A percentile compares a stretch with the other conserved stretches of the same genome.
phyloP scores from a whole-genome alignment of 1,140 invertebrate species.

The Aphelinus certus region DNA sequence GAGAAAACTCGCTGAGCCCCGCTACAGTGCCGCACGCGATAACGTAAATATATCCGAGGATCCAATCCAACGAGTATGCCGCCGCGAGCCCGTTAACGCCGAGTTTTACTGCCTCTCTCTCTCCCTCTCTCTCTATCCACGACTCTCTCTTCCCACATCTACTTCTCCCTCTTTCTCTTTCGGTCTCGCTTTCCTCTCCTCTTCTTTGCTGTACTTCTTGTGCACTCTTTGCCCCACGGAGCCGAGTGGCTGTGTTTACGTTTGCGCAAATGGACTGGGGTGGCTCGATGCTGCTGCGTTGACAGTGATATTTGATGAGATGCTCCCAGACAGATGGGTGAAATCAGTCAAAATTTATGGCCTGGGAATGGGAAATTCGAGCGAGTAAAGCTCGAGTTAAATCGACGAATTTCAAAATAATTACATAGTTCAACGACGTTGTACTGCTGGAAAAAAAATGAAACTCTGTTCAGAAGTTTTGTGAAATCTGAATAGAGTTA shows the following conservation, averaged over 20 bases:
- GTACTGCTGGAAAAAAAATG: too few relatives aligned
- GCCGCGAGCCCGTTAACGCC: slow-evolving; percentile 20
- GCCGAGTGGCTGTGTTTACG: too few relatives aligned
- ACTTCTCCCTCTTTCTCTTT: slow-evolving; percentile 28
- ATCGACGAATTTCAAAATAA: too few relatives aligned
- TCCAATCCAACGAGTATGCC: slow-evolving; percentile 25
- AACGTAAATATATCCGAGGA: slow-evolving; percentile 35
- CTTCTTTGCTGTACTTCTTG: slow-evolving; percentile 16
- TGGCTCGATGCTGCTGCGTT: too few relatives aligned
- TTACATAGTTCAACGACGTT: neutral
- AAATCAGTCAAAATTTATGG: too few relatives aligned
- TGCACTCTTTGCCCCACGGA: neutral
- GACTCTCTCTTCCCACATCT: slow-evolving; percentile 24
- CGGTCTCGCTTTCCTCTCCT: slow-evolving; percentile 14
- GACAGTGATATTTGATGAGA: too few relatives aligned
- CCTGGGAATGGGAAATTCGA: too few relatives aligned
- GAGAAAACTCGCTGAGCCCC: neutral
- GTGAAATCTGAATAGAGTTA: too few relatives aligned
- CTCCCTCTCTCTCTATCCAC: neutral
- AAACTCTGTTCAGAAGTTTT: too few relatives aligned
- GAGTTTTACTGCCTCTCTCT: slow-evolving; percentile 25
- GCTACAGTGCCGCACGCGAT: slow-evolving; percentile 22
- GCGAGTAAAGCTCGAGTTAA: too few relatives aligned
- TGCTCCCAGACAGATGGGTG: too few relatives aligned
- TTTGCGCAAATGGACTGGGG: too few relatives aligned